These are phyloP conservation scores for Calameuta filiformis DNA, from an alignment of 2,888 invertebrate genomes.

Conservation along the genomic window DNA sequence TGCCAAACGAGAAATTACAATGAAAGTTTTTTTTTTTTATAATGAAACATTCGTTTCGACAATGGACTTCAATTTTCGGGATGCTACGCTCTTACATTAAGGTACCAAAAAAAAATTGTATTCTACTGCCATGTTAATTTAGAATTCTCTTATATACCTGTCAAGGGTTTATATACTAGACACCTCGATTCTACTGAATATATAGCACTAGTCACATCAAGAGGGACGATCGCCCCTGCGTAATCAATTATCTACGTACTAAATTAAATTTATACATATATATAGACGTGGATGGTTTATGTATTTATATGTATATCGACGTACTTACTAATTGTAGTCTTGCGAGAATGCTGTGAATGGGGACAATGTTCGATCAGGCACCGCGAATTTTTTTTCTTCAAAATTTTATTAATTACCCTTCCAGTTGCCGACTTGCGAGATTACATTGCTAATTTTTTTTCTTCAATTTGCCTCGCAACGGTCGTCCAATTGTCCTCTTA, in stretches of 20 bases:
- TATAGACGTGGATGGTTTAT: slow-evolving; percentile 30
- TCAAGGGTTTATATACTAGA: slow-evolving; percentile 9
- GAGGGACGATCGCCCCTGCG: not conserved
- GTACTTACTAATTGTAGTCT: slow-evolving; percentile 16
- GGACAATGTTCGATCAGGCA: slow-evolving; percentile 24
- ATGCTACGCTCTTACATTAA: slow-evolving; percentile 7
- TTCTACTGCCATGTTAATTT: slow-evolving; percentile 55
- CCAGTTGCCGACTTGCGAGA: not conserved
- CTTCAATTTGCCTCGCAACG: not conserved
- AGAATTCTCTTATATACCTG: slow-evolving; percentile 23
- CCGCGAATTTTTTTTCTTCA: not conserved
- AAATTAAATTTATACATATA: slow-evolving; percentile 31
- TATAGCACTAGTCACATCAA: not conserved
- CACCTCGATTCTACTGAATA: slow-evolving; percentile 3
- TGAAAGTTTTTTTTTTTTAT: not conserved
- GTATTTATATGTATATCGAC: slow-evolving; percentile 34
- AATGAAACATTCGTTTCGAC: not conserved
- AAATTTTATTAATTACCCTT: not conserved
- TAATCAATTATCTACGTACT: slow-evolving; percentile 12
- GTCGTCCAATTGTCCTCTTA: not conserved
- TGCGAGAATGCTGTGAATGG: slow-evolving; percentile 10
- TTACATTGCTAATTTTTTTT: not conserved
- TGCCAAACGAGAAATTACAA: not conserved
- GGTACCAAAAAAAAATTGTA: slow-evolving; percentile 32
- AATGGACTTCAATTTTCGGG: not conserved